Base-by-base conservation (phyloP, 92 coral and sea anemone genomes). In the Paramuricea clavata region DNA sequence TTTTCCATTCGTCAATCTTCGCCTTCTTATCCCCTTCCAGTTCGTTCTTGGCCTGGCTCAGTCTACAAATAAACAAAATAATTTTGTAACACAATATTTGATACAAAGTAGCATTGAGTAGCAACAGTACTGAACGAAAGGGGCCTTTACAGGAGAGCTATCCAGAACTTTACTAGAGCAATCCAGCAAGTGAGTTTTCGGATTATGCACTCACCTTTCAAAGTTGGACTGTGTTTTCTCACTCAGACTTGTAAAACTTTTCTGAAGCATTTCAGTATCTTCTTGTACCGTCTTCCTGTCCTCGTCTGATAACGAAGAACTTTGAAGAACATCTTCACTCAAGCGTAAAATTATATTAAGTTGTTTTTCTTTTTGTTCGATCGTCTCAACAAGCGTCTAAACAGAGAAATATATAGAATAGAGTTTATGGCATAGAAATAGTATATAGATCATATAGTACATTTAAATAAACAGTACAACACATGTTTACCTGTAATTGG, bases 341-440 rank as follows among this genome's bases (percentile, higher is more conserved):
- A 79, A 42, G 59, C 84, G 84, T 23, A 57, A 39, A 22, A 79
- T 41, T 54, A 79, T 79, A 41, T 60, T 79, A 1, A 79, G 67
- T 60, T 79, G 84, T 26, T 79, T 79, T 67, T 79, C 84, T 23
- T 60, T 79, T 60, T 79, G 84, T 19, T 79, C 73, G 10, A 79
- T 23, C 33, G 64, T 65, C 52, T 26, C 73, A 5, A 60, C 26
- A 21, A 59, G 36, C 2, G 47, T 34, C 84, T 79, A 61, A 7
- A 22, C 9, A 67, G 35, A n/a, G 9, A 17, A 33, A 3, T 11
- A 17, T 1, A 34, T 0, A 2, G 0, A 5, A 13, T 34, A 11
- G 23, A 16, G 19, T 10, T 3, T 36, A 67, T 8, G 23, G 73
- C 73, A 67, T 1, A 0, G 73, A 5, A 26, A 16, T 64, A 64